phyloP scores from a whole-genome alignment of 2,797 vertebrate genomes.

The Cuculus canorus region DNA sequence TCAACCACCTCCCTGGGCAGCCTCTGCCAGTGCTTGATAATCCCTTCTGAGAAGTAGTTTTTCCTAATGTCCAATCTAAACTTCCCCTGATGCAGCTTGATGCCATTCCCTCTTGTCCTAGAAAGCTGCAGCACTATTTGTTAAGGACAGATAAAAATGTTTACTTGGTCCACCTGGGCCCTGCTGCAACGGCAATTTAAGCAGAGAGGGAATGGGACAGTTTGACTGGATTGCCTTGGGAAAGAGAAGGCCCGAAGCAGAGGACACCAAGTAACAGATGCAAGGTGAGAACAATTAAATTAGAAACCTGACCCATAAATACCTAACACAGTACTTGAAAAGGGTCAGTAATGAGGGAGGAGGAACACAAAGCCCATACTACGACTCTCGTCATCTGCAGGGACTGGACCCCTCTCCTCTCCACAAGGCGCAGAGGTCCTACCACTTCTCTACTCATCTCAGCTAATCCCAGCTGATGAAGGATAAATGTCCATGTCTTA shows the following conservation, averaged over 20 bases:
- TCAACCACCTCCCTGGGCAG: too few relatives aligned
- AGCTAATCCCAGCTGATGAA: background rate
- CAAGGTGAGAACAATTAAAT: background rate
- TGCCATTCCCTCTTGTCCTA: too few relatives aligned
- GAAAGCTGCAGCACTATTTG: background rate
- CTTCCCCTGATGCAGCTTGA: too few relatives aligned
- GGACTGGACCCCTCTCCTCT: background rate
- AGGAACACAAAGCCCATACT: background rate
- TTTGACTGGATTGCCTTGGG: background rate
- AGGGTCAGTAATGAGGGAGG: background rate
- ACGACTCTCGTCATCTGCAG: background rate
- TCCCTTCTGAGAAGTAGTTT: too few relatives aligned
- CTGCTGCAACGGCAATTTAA: background rate
- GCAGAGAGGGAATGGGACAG: background rate
- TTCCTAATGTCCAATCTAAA: too few relatives aligned
- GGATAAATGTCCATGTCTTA: background rate
- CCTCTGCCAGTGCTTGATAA: too few relatives aligned
- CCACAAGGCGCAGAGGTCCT: background rate
- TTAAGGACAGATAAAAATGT: rapidly evolving
- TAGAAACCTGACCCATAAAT: background rate
- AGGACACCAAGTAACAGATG: background rate
- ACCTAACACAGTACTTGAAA: background rate
- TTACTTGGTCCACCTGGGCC: background rate
- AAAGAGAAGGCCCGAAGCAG: background rate
- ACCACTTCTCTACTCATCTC: background rate